Conservation (phyloP, 2,888 invertebrate genomes). For the Thymelicus lineola region DNA sequence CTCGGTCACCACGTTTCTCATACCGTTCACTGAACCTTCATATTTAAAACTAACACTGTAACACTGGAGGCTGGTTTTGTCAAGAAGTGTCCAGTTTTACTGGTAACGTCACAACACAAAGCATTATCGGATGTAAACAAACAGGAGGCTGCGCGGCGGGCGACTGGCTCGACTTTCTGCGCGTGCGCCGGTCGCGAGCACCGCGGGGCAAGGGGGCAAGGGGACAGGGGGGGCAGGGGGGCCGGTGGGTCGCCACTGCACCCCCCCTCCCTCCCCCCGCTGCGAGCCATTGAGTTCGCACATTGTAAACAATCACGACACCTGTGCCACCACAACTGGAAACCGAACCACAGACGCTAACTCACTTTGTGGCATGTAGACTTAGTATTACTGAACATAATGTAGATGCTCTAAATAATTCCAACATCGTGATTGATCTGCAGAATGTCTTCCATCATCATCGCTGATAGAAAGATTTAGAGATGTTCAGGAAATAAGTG, state of each 20-base stretch:
- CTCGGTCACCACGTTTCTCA: slow-evolving; percentile 39
- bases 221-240: slow-evolving; percentile 40
- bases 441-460: neutral
- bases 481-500: too few relatives aligned
- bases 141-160: slow-evolving; percentile 81
- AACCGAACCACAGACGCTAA: slow-evolving; percentile 41
- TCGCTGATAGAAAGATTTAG: neutral
- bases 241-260: slow-evolving; percentile 50
- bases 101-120: slow-evolving; percentile 39
- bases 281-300: slow-evolving; percentile 64
- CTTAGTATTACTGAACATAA: slow-evolving; percentile 15
- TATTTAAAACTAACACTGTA: slow-evolving; percentile 26
- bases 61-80: slow-evolving; percentile 14
- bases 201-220: slow-evolving; percentile 52
- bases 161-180: slow-evolving; percentile 78
- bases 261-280: slow-evolving; percentile 60
- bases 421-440: neutral
- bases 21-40: slow-evolving; percentile 36
- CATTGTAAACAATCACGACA: slow-evolving; percentile 73
- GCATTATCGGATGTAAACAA: slow-evolving; percentile 70
- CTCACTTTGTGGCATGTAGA: slow-evolving; percentile 19
- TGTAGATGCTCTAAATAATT: neutral
- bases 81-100: slow-evolving; percentile 24
- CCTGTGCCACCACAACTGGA: slow-evolving; percentile 58
- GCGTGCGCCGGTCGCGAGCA: slow-evolving; percentile 70